Conservation (phyloP, 2,113 vertebrate species). For the Zonotrichia leucophrys region DNA sequence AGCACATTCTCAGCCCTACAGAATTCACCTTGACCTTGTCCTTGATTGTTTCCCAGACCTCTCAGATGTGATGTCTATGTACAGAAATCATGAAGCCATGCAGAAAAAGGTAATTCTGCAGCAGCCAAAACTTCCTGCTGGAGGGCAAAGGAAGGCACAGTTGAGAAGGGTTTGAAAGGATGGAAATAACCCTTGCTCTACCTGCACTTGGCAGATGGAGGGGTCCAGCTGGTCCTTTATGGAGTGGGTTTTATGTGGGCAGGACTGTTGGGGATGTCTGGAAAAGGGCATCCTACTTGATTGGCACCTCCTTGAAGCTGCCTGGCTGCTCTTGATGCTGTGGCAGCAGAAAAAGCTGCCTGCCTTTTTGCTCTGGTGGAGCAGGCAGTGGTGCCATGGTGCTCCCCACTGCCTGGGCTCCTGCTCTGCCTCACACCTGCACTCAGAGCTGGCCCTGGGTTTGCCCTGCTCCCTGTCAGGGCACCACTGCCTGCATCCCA, state of each 20-base stretch:
- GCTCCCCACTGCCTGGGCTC: neutral
- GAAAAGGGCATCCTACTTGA: neutral
- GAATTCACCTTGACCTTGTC: neutral
- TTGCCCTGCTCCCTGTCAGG: neutral
- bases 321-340: neutral
- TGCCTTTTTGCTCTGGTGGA: neutral
- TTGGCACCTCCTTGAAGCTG: neutral
- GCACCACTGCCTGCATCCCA: fast-evolving
- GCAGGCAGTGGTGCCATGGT: fast-evolving
- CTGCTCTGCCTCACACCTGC: neutral
- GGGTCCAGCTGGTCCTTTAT: neutral
- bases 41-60: neutral
- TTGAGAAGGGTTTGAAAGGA: neutral
- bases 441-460: neutral
- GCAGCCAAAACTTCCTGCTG: neutral
- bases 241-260: neutral
- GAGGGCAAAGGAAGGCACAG: neutral
- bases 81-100: neutral
- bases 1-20: neutral
- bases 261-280: neutral
- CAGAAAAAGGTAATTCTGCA: neutral
- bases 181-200: neutral
- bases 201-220: neutral
- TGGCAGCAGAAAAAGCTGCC: neutral
- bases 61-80: neutral